These are phyloP conservation scores for Otus scops DNA, from an alignment of 2,797 vertebrate species.

Conservation along the genomic window DNA sequence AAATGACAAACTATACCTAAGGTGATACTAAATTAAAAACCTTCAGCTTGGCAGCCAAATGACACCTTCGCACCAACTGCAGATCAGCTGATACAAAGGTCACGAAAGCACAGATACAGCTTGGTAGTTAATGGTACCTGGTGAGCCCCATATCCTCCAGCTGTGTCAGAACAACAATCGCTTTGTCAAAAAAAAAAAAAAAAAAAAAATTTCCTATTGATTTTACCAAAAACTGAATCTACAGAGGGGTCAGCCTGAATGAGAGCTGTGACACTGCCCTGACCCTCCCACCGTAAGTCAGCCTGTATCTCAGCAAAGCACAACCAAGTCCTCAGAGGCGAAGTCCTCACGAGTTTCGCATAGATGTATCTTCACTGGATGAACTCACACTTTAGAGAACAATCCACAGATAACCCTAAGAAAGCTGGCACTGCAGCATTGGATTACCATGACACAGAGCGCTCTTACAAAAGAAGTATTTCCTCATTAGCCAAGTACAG, in stretches of 20 bases:
- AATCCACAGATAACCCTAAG: neutral
- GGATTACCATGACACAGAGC: rapidly evolving
- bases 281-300: rapidly evolving
- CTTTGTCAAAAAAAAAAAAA: neutral
- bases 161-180: rapidly evolving
- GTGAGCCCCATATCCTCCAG: neutral
- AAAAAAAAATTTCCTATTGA: neutral
- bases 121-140: no score
- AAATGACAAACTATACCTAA: neutral
- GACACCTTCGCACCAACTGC: neutral
- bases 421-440: neutral
- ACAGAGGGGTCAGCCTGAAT: neutral
- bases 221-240: neutral
- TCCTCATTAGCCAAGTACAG: neutral
- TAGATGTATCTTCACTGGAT: neutral
- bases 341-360: neutral
- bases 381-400: neutral
- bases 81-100: neutral
- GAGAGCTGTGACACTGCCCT: neutral
- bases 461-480: neutral
- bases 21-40: neutral
- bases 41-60: neutral
- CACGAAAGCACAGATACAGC: neutral
- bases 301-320: neutral
- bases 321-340: neutral